phyloP scores from a whole-genome alignment of 2,888 invertebrate genomes.

The Marronus borbonicus region DNA sequence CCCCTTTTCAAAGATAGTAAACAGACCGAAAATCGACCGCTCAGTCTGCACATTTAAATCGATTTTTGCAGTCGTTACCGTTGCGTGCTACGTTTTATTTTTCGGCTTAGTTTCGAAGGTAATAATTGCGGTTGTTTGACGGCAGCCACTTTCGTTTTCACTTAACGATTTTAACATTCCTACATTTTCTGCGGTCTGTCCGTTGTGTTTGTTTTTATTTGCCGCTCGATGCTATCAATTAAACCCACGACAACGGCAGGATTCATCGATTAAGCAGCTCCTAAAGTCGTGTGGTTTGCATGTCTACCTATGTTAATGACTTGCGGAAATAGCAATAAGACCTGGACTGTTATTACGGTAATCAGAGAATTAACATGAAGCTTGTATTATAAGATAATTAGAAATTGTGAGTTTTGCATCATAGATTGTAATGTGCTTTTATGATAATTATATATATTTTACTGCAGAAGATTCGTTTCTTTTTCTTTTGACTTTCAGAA shows the following conservation, averaged over 20 bases:
- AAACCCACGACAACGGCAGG: not conserved
- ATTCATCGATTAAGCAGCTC: conserved; percentile 22
- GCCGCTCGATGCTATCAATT: not conserved
- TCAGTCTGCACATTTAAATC: not conserved
- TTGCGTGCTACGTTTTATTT: conserved; percentile 3
- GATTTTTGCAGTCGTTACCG: not conserved
- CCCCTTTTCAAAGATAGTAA: not conserved
- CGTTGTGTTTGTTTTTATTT: conserved; percentile 1
- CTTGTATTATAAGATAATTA: not conserved
- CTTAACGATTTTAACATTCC: conserved; percentile 31
- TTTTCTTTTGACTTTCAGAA: no score
- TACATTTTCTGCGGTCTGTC: conserved; percentile 2
- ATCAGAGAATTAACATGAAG: not conserved
- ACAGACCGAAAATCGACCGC: not conserved
- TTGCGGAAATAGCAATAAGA: conserved; percentile 26
- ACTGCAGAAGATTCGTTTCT: no score
- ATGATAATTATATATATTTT: not conserved
- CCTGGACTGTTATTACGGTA: not conserved
- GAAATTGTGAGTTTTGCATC: not conserved
- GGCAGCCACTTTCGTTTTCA: conserved; percentile 33
- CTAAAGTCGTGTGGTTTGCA: conserved; percentile 3
- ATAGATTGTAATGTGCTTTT: not conserved
- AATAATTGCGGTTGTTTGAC: conserved; percentile 25
- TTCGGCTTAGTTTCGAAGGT: conserved; percentile 16
- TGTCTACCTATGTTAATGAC: not conserved